Base-by-base conservation (phyloP, 2,888 invertebrate genomes). In the Dicyrtoma fusca region DNA sequence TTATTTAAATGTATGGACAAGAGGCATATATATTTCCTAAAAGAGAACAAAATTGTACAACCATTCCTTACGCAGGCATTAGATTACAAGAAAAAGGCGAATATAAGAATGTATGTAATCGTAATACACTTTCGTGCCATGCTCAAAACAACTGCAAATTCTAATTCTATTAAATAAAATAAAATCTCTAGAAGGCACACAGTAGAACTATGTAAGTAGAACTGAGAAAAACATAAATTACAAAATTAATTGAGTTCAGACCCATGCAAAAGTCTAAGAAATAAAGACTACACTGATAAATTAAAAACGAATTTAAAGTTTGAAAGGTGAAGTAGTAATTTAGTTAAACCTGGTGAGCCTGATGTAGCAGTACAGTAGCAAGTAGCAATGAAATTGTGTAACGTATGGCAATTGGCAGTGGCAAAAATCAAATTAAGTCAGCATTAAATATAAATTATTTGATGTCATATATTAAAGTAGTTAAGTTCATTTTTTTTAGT, bases 291-390 rank as follows among this genome's bases (percentile, higher is more conserved):
- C 34, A 34, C 34, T 34, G 34, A 34, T 3, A n/a, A 34, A 3
- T 34, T 34, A 34, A 34, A 5, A 34, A 34, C n/a, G 8, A 34
- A 34, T 34, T 34, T 8, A 34, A 34, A 34, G 19, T 62, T 71
- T 59, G 44, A 45, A 66, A 59, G 21, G 72, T 72, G 72, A 61
- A 47, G 25, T n/a, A n/a, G n/a, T 66, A 59, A 34, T 34, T 34
- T 34, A 34, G 34, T 34, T 57, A 72, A 62, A 74, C 74, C 74
- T 74, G 74, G 74, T 74, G 68, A 55, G 71, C 61, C 74, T 74
- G 74, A 57, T 69, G 69, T 21, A 45, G 34, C 34, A 34, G 34
- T 34, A 34, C 34, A 34, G 34, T 34, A 34, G 34, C 34, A 34
- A 34, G 34, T 34, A 34, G 49, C 26, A 49, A 65, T 61, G 61